Evolutionary conservation across 1,140 invertebrate genomes (phyloP).

Genomic region (Ceratitis capitata): DNA sequence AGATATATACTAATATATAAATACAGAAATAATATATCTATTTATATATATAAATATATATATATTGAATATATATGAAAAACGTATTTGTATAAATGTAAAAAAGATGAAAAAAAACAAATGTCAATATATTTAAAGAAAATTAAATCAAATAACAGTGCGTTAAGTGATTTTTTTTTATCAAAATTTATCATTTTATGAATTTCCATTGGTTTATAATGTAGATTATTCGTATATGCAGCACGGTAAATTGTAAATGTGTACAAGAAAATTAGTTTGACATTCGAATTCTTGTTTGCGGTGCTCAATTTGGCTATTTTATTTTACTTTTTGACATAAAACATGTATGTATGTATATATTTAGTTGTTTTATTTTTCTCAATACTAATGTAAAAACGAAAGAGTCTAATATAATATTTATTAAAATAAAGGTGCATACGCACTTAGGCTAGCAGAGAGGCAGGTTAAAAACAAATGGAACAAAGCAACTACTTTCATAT

Average conservation of each 20-base stretch:
- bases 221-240: too few relatives aligned
- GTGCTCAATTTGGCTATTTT: background rate
- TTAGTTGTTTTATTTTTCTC: background rate
- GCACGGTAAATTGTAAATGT: background rate
- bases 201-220: too few relatives aligned
- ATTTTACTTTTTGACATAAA: background rate
- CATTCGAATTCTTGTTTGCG: background rate
- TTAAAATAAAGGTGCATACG: background rate
- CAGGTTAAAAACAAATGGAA: background rate
- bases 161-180: background rate
- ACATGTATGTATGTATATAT: background rate
- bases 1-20: background rate
- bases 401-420: background rate
- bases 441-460: background rate
- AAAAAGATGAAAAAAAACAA: background rate
- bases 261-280: background rate
- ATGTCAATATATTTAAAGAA: background rate
- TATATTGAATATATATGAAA: background rate
- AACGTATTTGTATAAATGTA: constrained; percentile 23
- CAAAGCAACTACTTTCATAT: background rate
- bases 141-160: constrained; percentile 24
- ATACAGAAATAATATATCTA: too few relatives aligned
- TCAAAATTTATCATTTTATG: background rate
- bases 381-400: constrained; percentile 4
- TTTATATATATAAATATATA: background rate